These are phyloP conservation scores for Eilema sororculum DNA, from an alignment of 2,888 invertebrate species.

Conservation along the genomic window DNA sequence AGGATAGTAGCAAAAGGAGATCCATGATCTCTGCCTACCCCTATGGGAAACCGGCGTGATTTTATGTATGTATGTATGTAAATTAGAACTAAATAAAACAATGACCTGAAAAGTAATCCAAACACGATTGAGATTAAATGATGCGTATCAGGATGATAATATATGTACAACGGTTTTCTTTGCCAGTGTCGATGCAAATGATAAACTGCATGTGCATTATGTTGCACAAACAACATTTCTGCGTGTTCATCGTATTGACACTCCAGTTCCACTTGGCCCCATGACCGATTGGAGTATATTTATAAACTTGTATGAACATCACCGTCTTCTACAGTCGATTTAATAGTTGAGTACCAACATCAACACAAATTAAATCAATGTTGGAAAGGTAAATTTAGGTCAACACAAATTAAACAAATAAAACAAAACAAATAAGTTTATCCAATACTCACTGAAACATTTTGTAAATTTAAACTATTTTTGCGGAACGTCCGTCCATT, in stretches of 20 bases:
- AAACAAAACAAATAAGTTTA: neutral
- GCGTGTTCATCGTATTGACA: slow-evolving; percentile 17
- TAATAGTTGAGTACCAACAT: slow-evolving; percentile 14
- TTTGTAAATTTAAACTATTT: neutral
- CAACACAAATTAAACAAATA: too few species aligned
- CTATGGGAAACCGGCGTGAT: too few species aligned
- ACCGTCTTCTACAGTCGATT: slow-evolving; percentile 28
- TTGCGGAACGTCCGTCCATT: too few species aligned
- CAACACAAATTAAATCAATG: neutral
- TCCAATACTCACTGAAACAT: neutral
- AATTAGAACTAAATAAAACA: neutral
- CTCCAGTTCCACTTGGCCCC: slow-evolving; percentile 36
- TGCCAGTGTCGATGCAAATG: slow-evolving; percentile 18
- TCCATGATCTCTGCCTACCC: too few species aligned
- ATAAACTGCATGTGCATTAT: slow-evolving; percentile 14
- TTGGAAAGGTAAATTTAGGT: too few species aligned
- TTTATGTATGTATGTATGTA: too few species aligned
- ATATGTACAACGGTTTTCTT: neutral
- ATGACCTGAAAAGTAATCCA: slow-evolving; percentile 10
- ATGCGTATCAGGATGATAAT: slow-evolving; percentile 10
- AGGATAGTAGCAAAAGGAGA: too few species aligned
- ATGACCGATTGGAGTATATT: slow-evolving; percentile 42
- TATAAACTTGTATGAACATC: slow-evolving; percentile 32
- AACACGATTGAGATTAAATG: slow-evolving; percentile 13
- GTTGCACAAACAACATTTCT: slow-evolving; percentile 28